These are phyloP conservation scores for Protonemura montana DNA, from an alignment of 2,888 invertebrate genomes.

Conservation along the genomic window DNA sequence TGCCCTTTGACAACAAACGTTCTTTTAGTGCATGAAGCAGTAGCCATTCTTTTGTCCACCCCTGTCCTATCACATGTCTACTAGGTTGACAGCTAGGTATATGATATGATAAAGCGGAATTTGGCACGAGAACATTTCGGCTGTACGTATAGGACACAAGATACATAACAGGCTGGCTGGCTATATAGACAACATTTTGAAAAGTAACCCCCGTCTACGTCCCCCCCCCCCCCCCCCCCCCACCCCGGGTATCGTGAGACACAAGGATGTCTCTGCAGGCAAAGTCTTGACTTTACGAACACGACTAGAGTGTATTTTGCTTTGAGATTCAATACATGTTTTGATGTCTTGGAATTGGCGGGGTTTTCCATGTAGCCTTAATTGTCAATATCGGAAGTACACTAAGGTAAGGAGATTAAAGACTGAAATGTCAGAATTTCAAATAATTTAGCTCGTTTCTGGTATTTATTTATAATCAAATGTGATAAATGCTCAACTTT, in stretches of 20 bases:
- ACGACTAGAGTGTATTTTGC: too few species aligned
- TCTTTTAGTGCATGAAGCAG: background rate
- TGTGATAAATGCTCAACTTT: too few species aligned
- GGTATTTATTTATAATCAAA: too few species aligned
- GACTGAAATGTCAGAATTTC: too few species aligned
- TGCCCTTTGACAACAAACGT: background rate
- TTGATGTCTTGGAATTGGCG: too few species aligned
- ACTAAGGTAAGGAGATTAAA: too few species aligned
- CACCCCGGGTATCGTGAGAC: background rate
- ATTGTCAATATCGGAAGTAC: too few species aligned
- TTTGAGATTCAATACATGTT: too few species aligned
- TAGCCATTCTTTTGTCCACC: background rate
- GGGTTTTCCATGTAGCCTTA: too few species aligned
- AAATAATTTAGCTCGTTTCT: too few species aligned
- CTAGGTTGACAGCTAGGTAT: background rate
- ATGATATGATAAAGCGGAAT: slow-evolving; percentile 41
- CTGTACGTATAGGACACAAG: too few species aligned
- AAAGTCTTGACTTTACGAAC: background rate
- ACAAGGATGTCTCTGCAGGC: background rate
- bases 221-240: background rate
- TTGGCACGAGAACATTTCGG: slow-evolving; percentile 31
- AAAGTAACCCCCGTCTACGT: background rate
- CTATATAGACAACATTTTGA: background rate
- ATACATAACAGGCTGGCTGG: background rate
- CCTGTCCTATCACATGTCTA: background rate